phyloP scores from a whole-genome alignment of 2,888 invertebrate genomes.

The Sturmia bella region DNA sequence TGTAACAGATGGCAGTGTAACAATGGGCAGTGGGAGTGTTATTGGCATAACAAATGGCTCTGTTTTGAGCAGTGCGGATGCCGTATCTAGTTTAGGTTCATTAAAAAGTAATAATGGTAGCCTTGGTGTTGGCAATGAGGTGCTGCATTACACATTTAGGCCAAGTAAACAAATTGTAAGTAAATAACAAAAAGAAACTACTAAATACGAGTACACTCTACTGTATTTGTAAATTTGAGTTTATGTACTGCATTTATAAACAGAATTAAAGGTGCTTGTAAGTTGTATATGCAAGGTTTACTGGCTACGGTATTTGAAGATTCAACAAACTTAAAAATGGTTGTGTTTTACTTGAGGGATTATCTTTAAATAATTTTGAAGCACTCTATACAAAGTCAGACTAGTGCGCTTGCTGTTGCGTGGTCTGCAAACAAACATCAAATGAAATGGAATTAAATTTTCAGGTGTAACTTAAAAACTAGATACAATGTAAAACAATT shows the following conservation, averaged over 20 bases:
- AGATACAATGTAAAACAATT: too few species aligned
- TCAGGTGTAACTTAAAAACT: too few species aligned
- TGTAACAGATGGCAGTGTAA: constrained; percentile 70
- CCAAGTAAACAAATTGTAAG: constrained; percentile 83
- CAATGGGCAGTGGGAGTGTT: constrained; percentile 72
- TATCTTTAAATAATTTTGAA: too few species aligned
- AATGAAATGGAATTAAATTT: too few species aligned
- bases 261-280: constrained; percentile 32
- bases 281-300: constrained; percentile 27
- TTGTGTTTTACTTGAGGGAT: too few species aligned
- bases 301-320: constrained; percentile 7
- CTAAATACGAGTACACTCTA: constrained; percentile 29
- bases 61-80: constrained; percentile 71
- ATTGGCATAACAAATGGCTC: constrained; percentile 73
- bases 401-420: too few species aligned
- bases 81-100: constrained; percentile 76
- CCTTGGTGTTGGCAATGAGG: constrained; percentile 80
- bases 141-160: constrained; percentile 82
- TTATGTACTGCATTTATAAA: too few species aligned
- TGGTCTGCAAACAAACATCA: too few species aligned
- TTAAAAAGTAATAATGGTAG: constrained; percentile 75
- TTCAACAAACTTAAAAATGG: too few species aligned
- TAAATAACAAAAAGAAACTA: constrained; percentile 70
- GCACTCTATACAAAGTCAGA: too few species aligned
- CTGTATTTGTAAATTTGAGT: too few species aligned